These are phyloP conservation scores for Scalopus aquaticus DNA, from an alignment of 2,113 vertebrate species.

Conservation along the genomic window DNA sequence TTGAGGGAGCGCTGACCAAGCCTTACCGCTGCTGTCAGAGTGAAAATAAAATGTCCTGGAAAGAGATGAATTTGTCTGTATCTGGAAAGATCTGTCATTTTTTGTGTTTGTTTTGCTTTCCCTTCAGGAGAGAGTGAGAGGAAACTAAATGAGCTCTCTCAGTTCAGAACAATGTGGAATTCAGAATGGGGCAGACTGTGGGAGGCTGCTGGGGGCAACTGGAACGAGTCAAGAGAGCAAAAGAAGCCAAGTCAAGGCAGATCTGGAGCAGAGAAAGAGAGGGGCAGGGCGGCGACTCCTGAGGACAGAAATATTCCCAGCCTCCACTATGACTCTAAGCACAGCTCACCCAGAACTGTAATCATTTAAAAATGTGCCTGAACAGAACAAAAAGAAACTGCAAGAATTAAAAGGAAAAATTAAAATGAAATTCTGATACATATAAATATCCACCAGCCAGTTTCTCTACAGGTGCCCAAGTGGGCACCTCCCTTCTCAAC, in stretches of 20 bases:
- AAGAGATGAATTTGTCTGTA: conserved; percentile 47
- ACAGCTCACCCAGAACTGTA: neutral
- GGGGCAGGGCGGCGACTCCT: too few relatives aligned
- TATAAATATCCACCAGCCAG: neutral
- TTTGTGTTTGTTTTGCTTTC: conserved; percentile 58
- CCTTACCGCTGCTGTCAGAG: conserved; percentile 12
- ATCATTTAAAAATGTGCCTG: neutral
- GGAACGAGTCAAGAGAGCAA: neutral
- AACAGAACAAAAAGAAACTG: neutral
- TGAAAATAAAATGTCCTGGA: conserved; percentile 43
- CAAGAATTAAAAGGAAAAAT: neutral
- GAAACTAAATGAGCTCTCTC: conserved; percentile 52
- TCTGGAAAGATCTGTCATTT: conserved; percentile 29
- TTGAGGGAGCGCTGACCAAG: neutral
- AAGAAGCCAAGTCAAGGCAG: neutral
- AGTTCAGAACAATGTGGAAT: neutral
- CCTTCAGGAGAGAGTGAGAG: conserved; percentile 2
- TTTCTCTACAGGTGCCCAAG: neutral
- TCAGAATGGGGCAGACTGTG: neutral
- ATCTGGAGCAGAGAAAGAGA: neutral
- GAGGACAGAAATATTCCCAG: neutral
- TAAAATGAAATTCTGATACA: neutral
- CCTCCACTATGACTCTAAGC: neutral
- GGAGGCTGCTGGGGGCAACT: neutral
- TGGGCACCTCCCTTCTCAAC: neutral